Evolutionary conservation across 2,113 vertebrate species (phyloP), one percentile per base, ranked within the genome.

Genomic region (Rallus limicola): DNA sequence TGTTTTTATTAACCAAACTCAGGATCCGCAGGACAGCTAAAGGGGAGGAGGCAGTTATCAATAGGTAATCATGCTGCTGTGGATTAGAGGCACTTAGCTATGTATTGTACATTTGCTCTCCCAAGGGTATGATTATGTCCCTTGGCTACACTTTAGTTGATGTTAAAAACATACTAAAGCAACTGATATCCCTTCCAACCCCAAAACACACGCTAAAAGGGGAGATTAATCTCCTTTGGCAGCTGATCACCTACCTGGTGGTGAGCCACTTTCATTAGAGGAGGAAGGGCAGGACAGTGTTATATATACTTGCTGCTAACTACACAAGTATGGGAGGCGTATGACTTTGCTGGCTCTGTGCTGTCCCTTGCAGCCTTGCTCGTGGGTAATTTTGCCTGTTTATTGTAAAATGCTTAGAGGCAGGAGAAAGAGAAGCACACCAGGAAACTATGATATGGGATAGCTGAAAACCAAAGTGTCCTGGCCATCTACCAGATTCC

Each of bases 131-230:
- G 82, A 96, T 93, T 96, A 84, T 76, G 84, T 92, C 77, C 77
- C 67, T 92, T 95, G 90, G 88, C 76, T 65, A 62, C 0, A 2
- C 53, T 93, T 96, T 91, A 68, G 82, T 76, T 68, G 86, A 93
- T 96, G 86, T 82, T 93, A 88, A 97, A 98, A 97, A 95, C 94
- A 92, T 11, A 69, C 65, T 40, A 63, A 96, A 87, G 86, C 63
- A 96, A 84, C 67, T 65, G 91, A 97, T 88, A 94, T 94, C 74
- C 59, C 80, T 95, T 95, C 87, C 89, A 97, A 94, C 59, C 75
- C 74, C 86, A 88, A 83, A 95, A 60, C 62, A 67, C 56, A 63
- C 8, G 77, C 81, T 96, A 64, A 83, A 50, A 89, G 38, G 62
- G 67, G 69, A 94, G 79, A 87, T 92, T 94, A 94, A 95, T 93